These are phyloP conservation scores for Lophochroa leadbeateri DNA, from an alignment of 2,113 vertebrate species.

Conservation along the genomic window DNA sequence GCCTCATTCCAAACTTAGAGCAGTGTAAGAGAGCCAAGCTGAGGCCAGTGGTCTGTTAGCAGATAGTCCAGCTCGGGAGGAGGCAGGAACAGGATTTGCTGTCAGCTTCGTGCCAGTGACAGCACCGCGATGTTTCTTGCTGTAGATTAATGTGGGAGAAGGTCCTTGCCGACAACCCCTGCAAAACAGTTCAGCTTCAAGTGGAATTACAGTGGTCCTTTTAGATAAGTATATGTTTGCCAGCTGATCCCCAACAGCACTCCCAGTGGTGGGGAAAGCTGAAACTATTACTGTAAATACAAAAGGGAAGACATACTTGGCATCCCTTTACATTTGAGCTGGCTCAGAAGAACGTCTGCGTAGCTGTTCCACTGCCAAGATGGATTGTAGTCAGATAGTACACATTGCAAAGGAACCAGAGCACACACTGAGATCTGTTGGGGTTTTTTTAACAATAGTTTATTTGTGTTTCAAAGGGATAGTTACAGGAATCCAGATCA, in stretches of 20 bases:
- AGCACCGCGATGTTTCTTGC: background rate
- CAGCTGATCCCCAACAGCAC: conserved; percentile 61
- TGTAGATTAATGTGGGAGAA: conserved; percentile 59
- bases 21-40: background rate
- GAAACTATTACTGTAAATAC: conserved; percentile 69
- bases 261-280: conserved; percentile 62
- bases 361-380: conserved; percentile 65
- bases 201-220: conserved; percentile 50
- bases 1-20: background rate
- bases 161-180: conserved; percentile 39
- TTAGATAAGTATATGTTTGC: conserved; percentile 52
- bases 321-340: conserved; percentile 67
- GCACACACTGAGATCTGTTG: conserved; percentile 68
- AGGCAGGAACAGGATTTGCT: conserved; percentile 33
- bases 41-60: conserved; percentile 49
- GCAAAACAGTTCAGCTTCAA: conserved; percentile 45
- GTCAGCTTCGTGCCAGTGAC: conserved; percentile 42
- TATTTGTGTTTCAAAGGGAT: conserved; percentile 72
- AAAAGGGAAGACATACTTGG: conserved; percentile 69
- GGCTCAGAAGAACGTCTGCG: conserved; percentile 70
- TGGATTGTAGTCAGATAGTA: conserved; percentile 69
- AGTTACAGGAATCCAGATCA: conserved; percentile 72
- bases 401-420: conserved; percentile 67
- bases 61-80: conserved; percentile 16
- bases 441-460: conserved; percentile 68